Conservation (phyloP, 2,888 invertebrate genomes). For the Synergus gifuensis region DNA sequence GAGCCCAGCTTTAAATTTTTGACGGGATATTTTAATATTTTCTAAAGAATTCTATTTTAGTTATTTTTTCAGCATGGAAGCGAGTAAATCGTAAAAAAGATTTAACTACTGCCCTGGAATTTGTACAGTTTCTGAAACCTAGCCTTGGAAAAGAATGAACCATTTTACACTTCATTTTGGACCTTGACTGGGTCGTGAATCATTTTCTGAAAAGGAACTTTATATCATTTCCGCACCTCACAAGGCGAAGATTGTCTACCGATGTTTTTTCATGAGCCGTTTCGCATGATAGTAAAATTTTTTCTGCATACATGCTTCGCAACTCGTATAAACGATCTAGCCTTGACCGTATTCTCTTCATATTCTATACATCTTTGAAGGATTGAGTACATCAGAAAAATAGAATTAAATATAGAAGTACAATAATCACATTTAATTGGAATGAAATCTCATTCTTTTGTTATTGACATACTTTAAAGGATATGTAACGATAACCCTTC, state of each 20-base stretch:
- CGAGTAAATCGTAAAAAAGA: background rate
- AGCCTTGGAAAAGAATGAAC: slow-evolving; percentile 19
- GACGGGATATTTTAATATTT: background rate
- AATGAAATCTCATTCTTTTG: no score
- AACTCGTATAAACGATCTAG: slow-evolving; percentile 8
- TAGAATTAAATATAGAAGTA: background rate
- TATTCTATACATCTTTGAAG: background rate
- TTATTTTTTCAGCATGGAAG: background rate
- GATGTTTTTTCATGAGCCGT: slow-evolving; percentile 5
- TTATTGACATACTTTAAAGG: background rate
- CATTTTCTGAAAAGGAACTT: slow-evolving; percentile 34
- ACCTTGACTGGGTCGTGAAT: slow-evolving; percentile 26
- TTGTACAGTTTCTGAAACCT: background rate
- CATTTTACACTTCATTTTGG: slow-evolving; percentile 11
- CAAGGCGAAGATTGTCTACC: slow-evolving; percentile 15
- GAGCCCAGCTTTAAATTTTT: background rate
- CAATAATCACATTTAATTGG: background rate
- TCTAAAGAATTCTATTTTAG: background rate
- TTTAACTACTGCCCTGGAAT: background rate
- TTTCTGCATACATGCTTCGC: slow-evolving; percentile 7
- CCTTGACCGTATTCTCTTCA: slow-evolving; percentile 14
- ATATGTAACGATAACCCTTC: background rate
- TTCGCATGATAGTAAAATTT: slow-evolving; percentile 34
- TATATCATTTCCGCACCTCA: slow-evolving; percentile 30
- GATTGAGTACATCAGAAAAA: background rate